A percentile compares a stretch with the other conserved stretches of the same genome.
phyloP scores from a whole-genome alignment of 2,797 vertebrate genomes.

The Tenualosa thibaudeaui region DNA sequence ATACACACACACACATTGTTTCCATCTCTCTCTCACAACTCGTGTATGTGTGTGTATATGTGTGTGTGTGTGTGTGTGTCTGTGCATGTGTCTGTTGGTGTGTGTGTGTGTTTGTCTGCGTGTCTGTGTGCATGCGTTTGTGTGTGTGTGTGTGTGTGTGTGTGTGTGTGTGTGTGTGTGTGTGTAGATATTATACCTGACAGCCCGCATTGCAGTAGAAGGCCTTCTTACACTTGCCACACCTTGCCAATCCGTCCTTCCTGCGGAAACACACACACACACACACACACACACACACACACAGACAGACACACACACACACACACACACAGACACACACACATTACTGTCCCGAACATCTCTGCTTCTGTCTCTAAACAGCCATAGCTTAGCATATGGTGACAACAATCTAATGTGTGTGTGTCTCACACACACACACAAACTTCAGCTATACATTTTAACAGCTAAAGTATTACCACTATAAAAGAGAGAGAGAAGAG shows the following conservation, averaged over 20 bases:
- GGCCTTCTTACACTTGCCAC: conserved; percentile 94
- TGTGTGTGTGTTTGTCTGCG: neutral
- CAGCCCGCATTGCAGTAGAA: conserved; percentile 93
- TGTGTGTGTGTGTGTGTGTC: conserved; percentile 6
- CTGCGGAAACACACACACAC: conserved; percentile 64
- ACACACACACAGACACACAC: too few species aligned
- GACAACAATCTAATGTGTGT: too few species aligned
- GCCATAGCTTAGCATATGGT: too few species aligned
- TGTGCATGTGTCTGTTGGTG: neutral
- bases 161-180: conserved; percentile 30
- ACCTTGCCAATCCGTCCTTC: conserved; percentile 91
- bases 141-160: neutral
- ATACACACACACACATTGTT: conserved; percentile 23
- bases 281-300: neutral
- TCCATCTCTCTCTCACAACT: conserved; percentile 18
- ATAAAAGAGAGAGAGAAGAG: too few species aligned
- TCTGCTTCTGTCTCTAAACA: too few species aligned
- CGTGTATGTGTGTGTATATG: conserved; percentile 6
- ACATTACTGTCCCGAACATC: too few species aligned
- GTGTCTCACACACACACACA: too few species aligned
- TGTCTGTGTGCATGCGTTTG: conserved; percentile 14
- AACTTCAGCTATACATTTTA: too few species aligned
- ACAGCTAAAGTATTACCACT: too few species aligned
- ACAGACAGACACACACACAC: neutral
- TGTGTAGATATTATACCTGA: conserved; percentile 76